Conservation (phyloP, 2,113 vertebrate species). For the Puffinus mauretanicus region DNA sequence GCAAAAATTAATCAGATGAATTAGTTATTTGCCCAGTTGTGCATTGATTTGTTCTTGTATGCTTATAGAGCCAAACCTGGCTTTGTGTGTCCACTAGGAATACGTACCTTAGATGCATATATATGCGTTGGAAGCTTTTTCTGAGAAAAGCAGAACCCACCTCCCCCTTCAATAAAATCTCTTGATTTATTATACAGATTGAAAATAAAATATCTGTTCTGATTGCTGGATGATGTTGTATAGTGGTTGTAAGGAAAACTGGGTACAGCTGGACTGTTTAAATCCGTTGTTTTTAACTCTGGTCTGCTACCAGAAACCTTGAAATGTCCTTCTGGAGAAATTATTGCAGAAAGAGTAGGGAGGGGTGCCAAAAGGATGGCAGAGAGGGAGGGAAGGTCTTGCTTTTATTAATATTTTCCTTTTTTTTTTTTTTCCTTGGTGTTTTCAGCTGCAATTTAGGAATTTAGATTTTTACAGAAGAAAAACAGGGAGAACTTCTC, state of each 20-base stretch:
- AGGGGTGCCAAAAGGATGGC: not conserved
- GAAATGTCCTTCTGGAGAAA: constrained; percentile 27
- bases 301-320: constrained; percentile 26
- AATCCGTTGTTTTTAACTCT: not conserved
- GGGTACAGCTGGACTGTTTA: not conserved
- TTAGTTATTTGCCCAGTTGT: not conserved
- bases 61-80: not conserved
- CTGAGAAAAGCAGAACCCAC: not conserved
- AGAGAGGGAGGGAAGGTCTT: not conserved
- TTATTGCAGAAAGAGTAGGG: not conserved
- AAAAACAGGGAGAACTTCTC: not conserved
- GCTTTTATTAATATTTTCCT: not conserved
- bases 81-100: not conserved
- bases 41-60: not conserved
- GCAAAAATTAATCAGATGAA: constrained; percentile 27
- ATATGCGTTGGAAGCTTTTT: not conserved
- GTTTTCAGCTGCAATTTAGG: not conserved
- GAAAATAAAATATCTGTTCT: not conserved
- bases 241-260: not conserved
- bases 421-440: not conserved
- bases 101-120: not conserved
- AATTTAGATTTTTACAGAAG: not conserved
- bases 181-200: not conserved
- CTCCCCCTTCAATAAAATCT: not conserved
- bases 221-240: not conserved